These are phyloP conservation scores for Ametastegia equiseti DNA, from an alignment of 2,888 invertebrate species.

Conservation along the genomic window DNA sequence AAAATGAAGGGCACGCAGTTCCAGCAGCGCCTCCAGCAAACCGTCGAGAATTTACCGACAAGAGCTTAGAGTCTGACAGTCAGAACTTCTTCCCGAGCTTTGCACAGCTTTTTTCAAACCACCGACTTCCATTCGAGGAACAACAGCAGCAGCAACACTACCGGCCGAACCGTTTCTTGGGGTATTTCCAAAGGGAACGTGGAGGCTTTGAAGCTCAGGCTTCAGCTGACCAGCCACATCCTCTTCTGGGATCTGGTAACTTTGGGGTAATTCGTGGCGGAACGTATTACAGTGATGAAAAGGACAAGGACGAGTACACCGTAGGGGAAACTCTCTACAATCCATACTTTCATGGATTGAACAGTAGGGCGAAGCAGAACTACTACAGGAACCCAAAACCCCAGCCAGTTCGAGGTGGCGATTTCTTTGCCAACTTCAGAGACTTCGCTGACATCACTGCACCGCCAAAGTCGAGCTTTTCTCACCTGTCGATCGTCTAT, in stretches of 20 bases:
- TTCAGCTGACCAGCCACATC: slow-evolving; percentile 74
- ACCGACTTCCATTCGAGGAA: slow-evolving; percentile 81
- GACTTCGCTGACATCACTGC: slow-evolving; percentile 95
- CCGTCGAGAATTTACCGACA: slow-evolving; percentile 68
- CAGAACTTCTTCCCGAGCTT: slow-evolving; percentile 90
- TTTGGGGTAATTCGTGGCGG: slow-evolving; percentile 92
- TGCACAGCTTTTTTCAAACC: slow-evolving; percentile 82
- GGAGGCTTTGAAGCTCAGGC: slow-evolving; percentile 65
- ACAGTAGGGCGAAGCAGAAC: slow-evolving; percentile 85
- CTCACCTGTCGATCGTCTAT: slow-evolving; percentile 90
- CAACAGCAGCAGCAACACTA: slow-evolving; percentile 67
- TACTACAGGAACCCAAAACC: slow-evolving; percentile 85
- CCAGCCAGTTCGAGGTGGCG: slow-evolving; percentile 83
- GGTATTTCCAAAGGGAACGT: slow-evolving; percentile 72
- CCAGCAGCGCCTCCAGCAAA: slow-evolving; percentile 48
- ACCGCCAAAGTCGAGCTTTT: slow-evolving; percentile 88
- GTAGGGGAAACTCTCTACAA: slow-evolving; percentile 79
- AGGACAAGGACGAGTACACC: slow-evolving; percentile 83
- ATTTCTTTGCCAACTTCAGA: slow-evolving; percentile 93
- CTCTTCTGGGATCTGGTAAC: slow-evolving; percentile 89
- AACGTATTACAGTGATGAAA: slow-evolving; percentile 85
- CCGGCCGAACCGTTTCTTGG: slow-evolving; percentile 72
- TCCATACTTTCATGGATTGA: slow-evolving; percentile 81
- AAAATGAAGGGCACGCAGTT: slow-evolving; percentile 24
- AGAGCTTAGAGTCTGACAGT: slow-evolving; percentile 79